phyloP scores from a whole-genome alignment of 1,140 invertebrate genomes.

The Drosophila rufa region DNA sequence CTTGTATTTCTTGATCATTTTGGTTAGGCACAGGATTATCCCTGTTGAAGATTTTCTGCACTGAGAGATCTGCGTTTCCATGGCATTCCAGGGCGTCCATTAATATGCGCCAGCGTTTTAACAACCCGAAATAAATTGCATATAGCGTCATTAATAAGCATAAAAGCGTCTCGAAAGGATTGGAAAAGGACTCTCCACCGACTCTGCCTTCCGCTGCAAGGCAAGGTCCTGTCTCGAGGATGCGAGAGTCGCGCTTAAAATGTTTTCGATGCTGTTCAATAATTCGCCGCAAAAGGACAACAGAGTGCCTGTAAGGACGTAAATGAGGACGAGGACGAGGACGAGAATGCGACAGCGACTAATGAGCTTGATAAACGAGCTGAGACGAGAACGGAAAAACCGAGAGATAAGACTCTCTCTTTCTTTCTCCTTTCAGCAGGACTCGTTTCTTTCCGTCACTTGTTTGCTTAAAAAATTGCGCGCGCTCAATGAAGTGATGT shows the following conservation, averaged over 20 bases:
- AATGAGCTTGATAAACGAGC: conserved; percentile 63
- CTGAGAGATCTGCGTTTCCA: no score
- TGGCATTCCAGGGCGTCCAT: conserved; percentile 6
- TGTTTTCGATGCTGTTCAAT: conserved; percentile 83
- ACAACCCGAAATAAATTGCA: conserved; percentile 74
- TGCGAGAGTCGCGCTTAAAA: conserved; percentile 64
- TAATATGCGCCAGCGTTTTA: conserved; percentile 66
- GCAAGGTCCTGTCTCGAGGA: conserved; percentile 18
- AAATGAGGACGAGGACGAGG: conserved; percentile 16
- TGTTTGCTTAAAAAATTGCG: conserved; percentile 54
- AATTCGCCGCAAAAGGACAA: conserved; percentile 66
- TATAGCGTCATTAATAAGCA: conserved; percentile 78
- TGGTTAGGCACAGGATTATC: no score
- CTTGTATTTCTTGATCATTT: no score
- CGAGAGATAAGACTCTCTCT: conserved; percentile 22
- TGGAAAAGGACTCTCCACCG: not conserved
- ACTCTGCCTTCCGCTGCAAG: conserved; percentile 26
- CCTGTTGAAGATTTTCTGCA: no score
- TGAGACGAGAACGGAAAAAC: conserved; percentile 12
- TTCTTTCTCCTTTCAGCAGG: not conserved
- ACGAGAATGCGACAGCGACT: conserved; percentile 50
- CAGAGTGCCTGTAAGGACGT: conserved; percentile 1
- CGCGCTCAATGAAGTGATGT: conserved; percentile 64
- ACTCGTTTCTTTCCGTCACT: conserved; percentile 11
- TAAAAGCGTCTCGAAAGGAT: conserved; percentile 56